Percentiles rank a stretch among this genome's conserved stretches.
phyloP scores from a whole-genome alignment of 2,888 invertebrate genomes.

The Lydus trimaculatus region DNA sequence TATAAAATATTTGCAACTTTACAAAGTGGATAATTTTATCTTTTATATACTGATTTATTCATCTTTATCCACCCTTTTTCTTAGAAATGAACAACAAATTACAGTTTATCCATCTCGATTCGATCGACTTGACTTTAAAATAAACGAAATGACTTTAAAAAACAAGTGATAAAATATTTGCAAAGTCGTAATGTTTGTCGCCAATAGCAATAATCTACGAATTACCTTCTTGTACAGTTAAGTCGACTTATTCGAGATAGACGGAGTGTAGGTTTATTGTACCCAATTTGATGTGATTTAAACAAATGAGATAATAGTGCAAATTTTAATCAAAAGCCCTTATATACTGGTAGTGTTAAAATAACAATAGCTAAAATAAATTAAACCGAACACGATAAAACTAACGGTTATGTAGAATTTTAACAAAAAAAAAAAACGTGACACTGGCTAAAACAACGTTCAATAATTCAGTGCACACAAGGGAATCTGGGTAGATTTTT shows the following conservation, averaged over 20 bases:
- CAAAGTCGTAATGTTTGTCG: too few relatives aligned
- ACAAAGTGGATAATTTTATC: background rate
- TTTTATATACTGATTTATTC: background rate
- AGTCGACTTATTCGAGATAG: too few relatives aligned
- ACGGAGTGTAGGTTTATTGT: too few relatives aligned
- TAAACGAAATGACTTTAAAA: too few relatives aligned
- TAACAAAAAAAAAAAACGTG: background rate
- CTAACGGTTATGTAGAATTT: background rate
- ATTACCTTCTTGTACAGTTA: too few relatives aligned
- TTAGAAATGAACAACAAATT: background rate
- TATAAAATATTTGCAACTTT: constrained; percentile 12
- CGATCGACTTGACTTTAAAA: too few relatives aligned
- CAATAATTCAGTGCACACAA: background rate
- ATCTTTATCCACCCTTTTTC: background rate
- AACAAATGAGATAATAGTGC: background rate
- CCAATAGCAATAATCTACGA: too few relatives aligned
- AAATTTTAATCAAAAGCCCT: background rate
- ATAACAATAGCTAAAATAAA: background rate
- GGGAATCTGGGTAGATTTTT: too few relatives aligned
- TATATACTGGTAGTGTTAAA: background rate
- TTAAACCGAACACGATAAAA: background rate
- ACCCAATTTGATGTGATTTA: too few relatives aligned
- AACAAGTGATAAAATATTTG: too few relatives aligned
- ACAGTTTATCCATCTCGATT: too few relatives aligned
- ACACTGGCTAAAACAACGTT: background rate